phyloP scores from a whole-genome alignment of 2,888 invertebrate species.

The Nymphalis urticae region DNA sequence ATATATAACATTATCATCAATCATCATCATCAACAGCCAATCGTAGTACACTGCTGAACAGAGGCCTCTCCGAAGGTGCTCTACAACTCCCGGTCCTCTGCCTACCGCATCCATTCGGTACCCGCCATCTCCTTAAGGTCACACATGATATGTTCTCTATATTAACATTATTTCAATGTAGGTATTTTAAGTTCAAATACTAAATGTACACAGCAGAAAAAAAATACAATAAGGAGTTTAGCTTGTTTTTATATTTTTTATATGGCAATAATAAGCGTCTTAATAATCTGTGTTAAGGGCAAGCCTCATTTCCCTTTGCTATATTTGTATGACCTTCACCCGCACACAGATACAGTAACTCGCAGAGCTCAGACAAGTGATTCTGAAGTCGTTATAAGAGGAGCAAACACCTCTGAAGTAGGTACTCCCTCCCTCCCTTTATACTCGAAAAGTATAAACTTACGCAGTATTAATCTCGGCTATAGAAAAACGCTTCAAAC shows the following conservation, averaged over 20 bases:
- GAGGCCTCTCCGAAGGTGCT: too few relatives aligned
- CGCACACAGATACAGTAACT: slow-evolving; percentile 16
- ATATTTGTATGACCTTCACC: slow-evolving; percentile 22
- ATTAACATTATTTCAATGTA: too few relatives aligned
- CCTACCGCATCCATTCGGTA: too few relatives aligned
- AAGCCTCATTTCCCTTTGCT: neutral
- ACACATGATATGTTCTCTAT: too few relatives aligned
- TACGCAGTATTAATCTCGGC: slow-evolving; percentile 28
- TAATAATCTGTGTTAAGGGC: neutral
- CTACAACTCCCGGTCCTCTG: too few relatives aligned
- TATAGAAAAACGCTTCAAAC: slow-evolving; percentile 28
- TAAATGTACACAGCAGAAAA: too few relatives aligned
- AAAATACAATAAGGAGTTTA: too few relatives aligned
- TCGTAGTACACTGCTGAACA: too few relatives aligned
- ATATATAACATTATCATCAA: too few relatives aligned
- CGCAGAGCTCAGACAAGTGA: slow-evolving; percentile 23
- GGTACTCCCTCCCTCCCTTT: slow-evolving; percentile 14
- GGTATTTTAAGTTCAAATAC: too few relatives aligned
- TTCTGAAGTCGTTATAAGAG: slow-evolving; percentile 28
- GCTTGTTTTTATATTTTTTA: neutral
- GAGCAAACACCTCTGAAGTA: slow-evolving; percentile 33
- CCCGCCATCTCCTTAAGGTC: too few relatives aligned
- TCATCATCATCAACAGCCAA: too few relatives aligned
- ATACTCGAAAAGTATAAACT: slow-evolving; percentile 28
- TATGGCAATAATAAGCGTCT: neutral